Evolutionary conservation across 2,113 vertebrate species (phyloP), one percentile per base, ranked within the genome.

Genomic region (Marmota flaviventris): DNA sequence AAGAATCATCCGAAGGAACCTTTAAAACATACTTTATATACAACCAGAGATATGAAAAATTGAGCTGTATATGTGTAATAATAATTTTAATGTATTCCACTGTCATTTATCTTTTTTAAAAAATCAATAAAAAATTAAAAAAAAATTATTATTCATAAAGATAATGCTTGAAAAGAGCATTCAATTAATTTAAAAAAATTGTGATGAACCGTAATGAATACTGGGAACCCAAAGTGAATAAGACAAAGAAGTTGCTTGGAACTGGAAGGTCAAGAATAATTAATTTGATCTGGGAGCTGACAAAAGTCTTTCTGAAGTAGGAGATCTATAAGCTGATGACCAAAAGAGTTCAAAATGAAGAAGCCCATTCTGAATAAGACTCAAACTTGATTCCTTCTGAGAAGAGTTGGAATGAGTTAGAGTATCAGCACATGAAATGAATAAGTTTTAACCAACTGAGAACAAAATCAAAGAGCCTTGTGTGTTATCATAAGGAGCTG

Each of bases 1-100:
- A 81, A 90, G 93, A 92, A 37, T 72, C 1, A 16, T 97, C n/a
- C 61, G 3, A 89, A 96, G 39, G 70, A 34, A n/a, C 2, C 58
- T 95, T 22, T 45, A 67, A 67, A 91, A 67, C 89, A 37, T 45
- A 45, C 45, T 9, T 45, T 45, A 45, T 45, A 45, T 45, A 45
- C 45, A 45, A 45, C 45, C 45, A 45, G 45, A 45, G 45, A 45
- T 45, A 45, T 45, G 45, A 45, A 45, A 45, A 45, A 45, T 45
- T 45, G 45, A 45, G 45, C 45, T 45, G 45, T 45, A 45, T 45
- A 45, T 45, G 45, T 45, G 45, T 8, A 45, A 45, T 45, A 45
- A 45, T 7, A 45, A 45, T 45, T 8, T 45, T 45, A 45, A 45
- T 45, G 45, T 8, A 45, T 45, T 45, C 45, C 7, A 8, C 45